Evolutionary conservation across 2,888 invertebrate genomes (phyloP).

Genomic region (Trichacis sp.): DNA sequence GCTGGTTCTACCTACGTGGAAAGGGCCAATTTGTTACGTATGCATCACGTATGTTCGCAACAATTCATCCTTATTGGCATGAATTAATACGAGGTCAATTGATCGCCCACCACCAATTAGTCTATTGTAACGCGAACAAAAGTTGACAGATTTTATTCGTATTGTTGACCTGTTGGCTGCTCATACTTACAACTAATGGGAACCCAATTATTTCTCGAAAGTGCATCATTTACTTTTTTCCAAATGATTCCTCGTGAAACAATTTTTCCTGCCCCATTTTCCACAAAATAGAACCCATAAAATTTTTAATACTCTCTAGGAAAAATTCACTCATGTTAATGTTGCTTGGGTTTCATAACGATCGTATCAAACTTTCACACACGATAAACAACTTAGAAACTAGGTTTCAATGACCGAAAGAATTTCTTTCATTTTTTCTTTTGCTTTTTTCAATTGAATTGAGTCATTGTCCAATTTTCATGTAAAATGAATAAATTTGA

Average conservation of each 20-base stretch:
- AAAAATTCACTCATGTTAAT: neutral
- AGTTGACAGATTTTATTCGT: slow-evolving; percentile 64
- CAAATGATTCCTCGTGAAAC: too few species aligned
- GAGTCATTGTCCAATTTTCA: too few species aligned
- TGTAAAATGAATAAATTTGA: too few species aligned
- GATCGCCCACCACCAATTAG: slow-evolving; percentile 67
- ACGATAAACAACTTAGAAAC: too few species aligned
- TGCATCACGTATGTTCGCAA: slow-evolving; percentile 60
- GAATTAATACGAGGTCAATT: slow-evolving; percentile 65
- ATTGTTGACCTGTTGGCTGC: slow-evolving; percentile 60
- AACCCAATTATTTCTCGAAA: slow-evolving; percentile 52
- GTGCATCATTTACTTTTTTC: slow-evolving; percentile 7
- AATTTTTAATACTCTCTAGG: too few species aligned
- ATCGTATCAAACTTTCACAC: too few species aligned
- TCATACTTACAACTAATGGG: slow-evolving; percentile 50
- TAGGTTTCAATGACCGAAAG: too few species aligned
- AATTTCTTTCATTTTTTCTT: too few species aligned
- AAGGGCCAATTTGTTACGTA: slow-evolving; percentile 58
- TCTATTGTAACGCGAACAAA: slow-evolving; percentile 51
- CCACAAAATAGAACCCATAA: too few species aligned
- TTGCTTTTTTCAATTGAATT: too few species aligned
- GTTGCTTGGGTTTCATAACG: neutral
- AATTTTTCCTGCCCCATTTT: too few species aligned
- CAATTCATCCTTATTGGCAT: slow-evolving; percentile 64
- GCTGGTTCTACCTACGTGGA: slow-evolving; percentile 18